Base-by-base conservation (phyloP, 2,888 invertebrate genomes). In the Escarpia spicata region DNA sequence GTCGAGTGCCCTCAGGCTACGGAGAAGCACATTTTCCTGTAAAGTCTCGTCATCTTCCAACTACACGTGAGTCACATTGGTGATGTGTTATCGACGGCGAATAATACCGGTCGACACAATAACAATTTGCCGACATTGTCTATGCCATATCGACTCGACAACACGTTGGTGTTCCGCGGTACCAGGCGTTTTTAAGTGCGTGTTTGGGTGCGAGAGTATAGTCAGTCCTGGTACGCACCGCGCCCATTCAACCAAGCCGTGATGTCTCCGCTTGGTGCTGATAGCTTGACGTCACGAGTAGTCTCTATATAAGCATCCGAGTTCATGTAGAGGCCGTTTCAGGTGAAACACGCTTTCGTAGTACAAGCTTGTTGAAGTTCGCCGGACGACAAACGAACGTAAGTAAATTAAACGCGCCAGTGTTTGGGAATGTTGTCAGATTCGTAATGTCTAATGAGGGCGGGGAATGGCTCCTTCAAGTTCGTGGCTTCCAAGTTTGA, bases 1-100 rank as follows among this genome's bases (percentile, higher is more conserved):
- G 75, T n/a, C 75, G 75, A 75, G 75, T 75, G 26, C 75, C n/a
- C 75, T 52, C 75, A 15, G 75, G 75, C 6, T 75, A 75, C 26
- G 75, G 19, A 60, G 15, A 60, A 60, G 60, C 15, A 19, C 12
- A 26, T 0, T 15, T 75, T 75, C n/a, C 4, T 26, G 26, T 2
- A 75, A 75, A 15, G 75, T 75, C 75, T 75, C 75, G 75, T 75
- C n/a, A 75, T 75, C 75, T 75, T 75, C n/a, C 75, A 75, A 26
- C 75, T 75, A 4, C 75, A 75, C 75, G 75, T 52, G 52, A 75
- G 6, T 75, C 75, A n/a, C n/a, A 26, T n/a, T 26, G n/a, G 26
- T 26, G 75, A 26, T 6, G 75, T 75, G 75, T 75, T 26, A 75
- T 75, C 75, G 75, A 75, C 75, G 19, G 75, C 75, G 75, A 26